Conservation (phyloP, 2,113 vertebrate genomes). For the Cryptoleucopteryx plumbea region DNA sequence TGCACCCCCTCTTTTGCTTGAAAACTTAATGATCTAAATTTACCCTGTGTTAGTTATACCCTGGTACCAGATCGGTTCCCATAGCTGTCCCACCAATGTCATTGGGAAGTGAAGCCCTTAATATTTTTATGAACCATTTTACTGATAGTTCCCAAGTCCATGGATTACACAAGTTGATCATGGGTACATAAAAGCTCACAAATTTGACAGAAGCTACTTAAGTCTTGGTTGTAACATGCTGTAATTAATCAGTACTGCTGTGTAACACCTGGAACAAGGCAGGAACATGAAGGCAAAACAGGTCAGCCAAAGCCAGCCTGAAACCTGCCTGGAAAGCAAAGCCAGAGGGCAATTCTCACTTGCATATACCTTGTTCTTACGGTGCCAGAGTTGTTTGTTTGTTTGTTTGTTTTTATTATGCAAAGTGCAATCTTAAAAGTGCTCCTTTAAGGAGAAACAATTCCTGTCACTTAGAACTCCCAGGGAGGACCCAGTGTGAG, state of each 20-base stretch:
- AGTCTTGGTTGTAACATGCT: not conserved
- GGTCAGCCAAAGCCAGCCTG: not conserved
- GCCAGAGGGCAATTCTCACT: not conserved
- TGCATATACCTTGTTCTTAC: not conserved
- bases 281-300: not conserved
- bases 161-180: not conserved
- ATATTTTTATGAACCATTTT: not conserved
- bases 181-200: not conserved
- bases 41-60: not conserved
- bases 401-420: not conserved
- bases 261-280: not conserved
- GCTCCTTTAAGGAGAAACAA: not conserved
- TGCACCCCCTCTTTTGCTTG: not conserved
- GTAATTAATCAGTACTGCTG: not conserved
- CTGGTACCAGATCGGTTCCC: not conserved
- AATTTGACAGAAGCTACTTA: not conserved
- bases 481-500: not conserved
- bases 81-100: not conserved
- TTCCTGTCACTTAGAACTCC: not conserved
- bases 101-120: not conserved
- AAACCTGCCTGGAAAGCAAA: not conserved
- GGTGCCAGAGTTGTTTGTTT: not conserved
- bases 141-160: not conserved
- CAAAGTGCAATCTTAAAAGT: not conserved
- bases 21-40: not conserved